These are phyloP conservation scores for Drosophila sucinea DNA, from an alignment of 1,140 invertebrate genomes.

Conservation along the genomic window DNA sequence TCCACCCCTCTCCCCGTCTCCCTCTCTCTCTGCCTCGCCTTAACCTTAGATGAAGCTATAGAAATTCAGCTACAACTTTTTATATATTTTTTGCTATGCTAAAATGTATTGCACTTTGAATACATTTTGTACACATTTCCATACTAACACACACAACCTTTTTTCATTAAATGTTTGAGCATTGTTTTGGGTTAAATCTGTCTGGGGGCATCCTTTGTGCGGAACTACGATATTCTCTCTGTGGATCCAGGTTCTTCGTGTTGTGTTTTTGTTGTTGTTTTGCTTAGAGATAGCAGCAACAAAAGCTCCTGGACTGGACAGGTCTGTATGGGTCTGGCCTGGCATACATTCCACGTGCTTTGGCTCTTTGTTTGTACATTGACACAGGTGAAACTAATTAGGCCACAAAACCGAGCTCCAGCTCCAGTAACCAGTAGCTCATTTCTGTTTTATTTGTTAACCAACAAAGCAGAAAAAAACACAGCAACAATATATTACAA, in stretches of 20 bases:
- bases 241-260: background rate
- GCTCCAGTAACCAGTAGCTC: conserved; percentile 42
- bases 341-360: conserved; percentile 53
- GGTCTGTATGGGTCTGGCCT: background rate
- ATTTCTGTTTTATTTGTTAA: conserved; percentile 80
- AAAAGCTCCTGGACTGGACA: conserved; percentile 43
- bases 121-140: conserved; percentile 2
- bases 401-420: conserved; percentile 67
- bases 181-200: conserved; percentile 29
- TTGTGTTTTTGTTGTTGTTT: conserved; percentile 32
- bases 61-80: conserved; percentile 5
- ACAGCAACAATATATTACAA: conserved; percentile 59
- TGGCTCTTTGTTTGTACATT: conserved; percentile 73
- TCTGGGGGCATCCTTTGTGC: conserved; percentile 19
- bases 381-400: conserved; percentile 82
- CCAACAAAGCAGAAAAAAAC: conserved; percentile 65
- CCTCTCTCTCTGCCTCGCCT: background rate
- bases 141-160: conserved; percentile 15
- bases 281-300: conserved; percentile 24
- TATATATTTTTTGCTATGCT: background rate
- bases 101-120: conserved; percentile 14
- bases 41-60: conserved; percentile 8
- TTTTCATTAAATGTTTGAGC: conserved; percentile 40
- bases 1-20: background rate
- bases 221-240: background rate